phyloP scores from a whole-genome alignment of 2,797 vertebrate species.

The Poeciliopsis gracilis region DNA sequence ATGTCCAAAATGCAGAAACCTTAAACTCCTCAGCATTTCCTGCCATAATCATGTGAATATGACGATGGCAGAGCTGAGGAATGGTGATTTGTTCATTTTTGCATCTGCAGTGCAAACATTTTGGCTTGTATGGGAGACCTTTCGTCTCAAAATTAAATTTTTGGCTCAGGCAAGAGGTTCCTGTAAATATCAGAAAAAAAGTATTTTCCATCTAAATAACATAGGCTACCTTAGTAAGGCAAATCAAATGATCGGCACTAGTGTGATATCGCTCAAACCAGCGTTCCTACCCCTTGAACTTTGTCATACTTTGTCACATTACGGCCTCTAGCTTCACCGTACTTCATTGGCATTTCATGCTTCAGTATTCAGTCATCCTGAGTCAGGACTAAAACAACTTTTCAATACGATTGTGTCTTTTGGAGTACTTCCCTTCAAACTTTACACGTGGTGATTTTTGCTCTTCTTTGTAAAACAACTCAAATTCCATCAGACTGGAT shows the following conservation, averaged over 20 bases:
- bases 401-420: not conserved
- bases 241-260: not conserved
- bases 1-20: slow-evolving; percentile 33
- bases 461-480: not conserved
- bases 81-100: not conserved
- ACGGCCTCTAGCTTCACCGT: not conserved
- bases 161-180: not conserved
- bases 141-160: not conserved
- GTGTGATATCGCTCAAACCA: not conserved
- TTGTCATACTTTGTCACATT: not conserved
- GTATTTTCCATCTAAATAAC: not conserved
- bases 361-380: not conserved
- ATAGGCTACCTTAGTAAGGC: not conserved
- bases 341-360: too few relatives aligned
- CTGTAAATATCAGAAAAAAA: not conserved
- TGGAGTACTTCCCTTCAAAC: not conserved
- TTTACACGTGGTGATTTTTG: not conserved
- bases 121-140: not conserved
- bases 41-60: slow-evolving; percentile 25
- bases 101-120: not conserved
- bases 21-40: slow-evolving; percentile 56
- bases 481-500: not conserved
- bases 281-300: not conserved
- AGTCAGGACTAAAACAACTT: not conserved
- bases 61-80: not conserved